Base-by-base conservation (phyloP, 1,140 invertebrate genomes). In the Camponotus floridanus region DNA sequence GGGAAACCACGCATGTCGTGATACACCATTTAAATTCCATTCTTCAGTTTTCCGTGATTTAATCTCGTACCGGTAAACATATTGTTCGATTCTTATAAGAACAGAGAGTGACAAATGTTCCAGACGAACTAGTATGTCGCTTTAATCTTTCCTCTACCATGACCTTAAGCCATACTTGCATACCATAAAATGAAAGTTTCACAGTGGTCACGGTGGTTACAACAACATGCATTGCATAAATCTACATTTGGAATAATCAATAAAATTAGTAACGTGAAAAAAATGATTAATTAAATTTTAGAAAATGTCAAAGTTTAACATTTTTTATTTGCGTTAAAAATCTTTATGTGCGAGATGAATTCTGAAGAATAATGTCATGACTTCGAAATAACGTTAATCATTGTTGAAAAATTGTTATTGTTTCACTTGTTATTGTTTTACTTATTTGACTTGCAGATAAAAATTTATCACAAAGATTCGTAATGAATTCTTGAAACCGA, bases 21-120 rank as follows among this genome's bases (percentile, higher is more conserved):
- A 57, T 74, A 62, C 21, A 48, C 45, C 39, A 65, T 65, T 42
- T 31, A 33, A 65, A 65, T 78, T 78, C 76, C 76, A 59, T 39
- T 76, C 73, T 42, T n/a, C n/a, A 61, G 26, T 65, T 78, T 48
- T 42, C 39, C 59, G 18, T 9, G 26, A 78, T 36, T 65, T 78
- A 67, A 45, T 65, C 42, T 65, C 59, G 59, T 18, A 57, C 3
- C 74, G 15, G 2, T 45, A 45, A 26, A 45, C 39, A 33, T 7
- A 7, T 18, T 9, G 26, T 7, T 9, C 21, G 31, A 65, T 11
- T 45, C 59, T 76, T 45, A 26, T 76, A 64, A 45, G 3, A 7
- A 65, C 18, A 18, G 11, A 61, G 59, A 78, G 65, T 39, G 74
- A 33, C 26, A 65, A 55, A 61, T 21, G 11, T 33, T 51, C 15